phyloP scores from a whole-genome alignment of 1,140 invertebrate genomes.

The Nephila pilipes region DNA sequence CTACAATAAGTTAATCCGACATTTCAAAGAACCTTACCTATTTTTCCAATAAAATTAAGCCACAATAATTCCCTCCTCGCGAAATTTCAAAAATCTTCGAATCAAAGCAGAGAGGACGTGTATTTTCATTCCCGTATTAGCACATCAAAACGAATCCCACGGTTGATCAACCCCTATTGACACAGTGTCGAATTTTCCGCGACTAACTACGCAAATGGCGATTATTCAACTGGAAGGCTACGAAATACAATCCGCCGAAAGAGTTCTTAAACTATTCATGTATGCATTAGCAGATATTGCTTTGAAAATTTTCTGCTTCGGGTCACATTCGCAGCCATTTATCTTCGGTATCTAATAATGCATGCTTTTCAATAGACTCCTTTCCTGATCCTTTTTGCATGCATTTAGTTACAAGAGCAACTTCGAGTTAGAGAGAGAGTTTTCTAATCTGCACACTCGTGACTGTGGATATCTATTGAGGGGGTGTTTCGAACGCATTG shows the following conservation, averaged over 20 bases:
- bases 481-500: background rate
- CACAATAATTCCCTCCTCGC: too few relatives aligned
- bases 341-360: background rate
- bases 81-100: too few relatives aligned
- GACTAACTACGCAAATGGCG: too few relatives aligned
- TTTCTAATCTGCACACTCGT: background rate
- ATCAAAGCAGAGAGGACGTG: too few relatives aligned
- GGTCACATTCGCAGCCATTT: background rate
- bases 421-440: background rate
- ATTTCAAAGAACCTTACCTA: too few relatives aligned
- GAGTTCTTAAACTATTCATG: background rate
- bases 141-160: too few relatives aligned
- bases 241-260: background rate
- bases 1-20: too few relatives aligned
- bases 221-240: too few relatives aligned
- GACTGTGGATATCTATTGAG: conserved; percentile 24
- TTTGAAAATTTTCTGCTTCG: background rate
- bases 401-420: conserved; percentile 10
- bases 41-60: too few relatives aligned
- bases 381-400: background rate
- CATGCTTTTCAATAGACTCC: background rate
- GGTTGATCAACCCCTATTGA: too few relatives aligned
- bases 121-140: too few relatives aligned
- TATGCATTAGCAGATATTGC: background rate
- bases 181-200: too few relatives aligned